phyloP scores from a whole-genome alignment of 2,113 vertebrate species.

The Chitala chitala region DNA sequence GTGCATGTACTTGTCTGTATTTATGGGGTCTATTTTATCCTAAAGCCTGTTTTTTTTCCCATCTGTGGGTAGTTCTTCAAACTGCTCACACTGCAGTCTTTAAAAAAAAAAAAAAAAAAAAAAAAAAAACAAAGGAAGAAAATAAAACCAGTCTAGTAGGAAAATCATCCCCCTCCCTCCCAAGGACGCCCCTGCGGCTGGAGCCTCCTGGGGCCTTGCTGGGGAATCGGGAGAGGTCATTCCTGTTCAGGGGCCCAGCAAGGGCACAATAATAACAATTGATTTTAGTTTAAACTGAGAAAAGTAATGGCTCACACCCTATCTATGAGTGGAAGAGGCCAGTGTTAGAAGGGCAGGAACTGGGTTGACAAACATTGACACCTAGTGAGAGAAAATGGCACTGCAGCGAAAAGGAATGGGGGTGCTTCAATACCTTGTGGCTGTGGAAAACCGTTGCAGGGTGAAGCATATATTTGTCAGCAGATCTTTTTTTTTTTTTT shows the following conservation, averaged over 20 bases:
- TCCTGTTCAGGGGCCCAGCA: slow-evolving; percentile 34
- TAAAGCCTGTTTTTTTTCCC: neutral
- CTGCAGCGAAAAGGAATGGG: no score
- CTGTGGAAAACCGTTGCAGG: no score
- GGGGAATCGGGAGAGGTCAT: slow-evolving; percentile 14
- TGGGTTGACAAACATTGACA: slow-evolving; percentile 56
- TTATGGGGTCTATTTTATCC: neutral
- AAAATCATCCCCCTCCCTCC: neutral
- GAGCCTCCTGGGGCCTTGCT: neutral
- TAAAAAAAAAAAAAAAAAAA: neutral
- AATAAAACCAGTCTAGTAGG: neutral
- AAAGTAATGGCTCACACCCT: slow-evolving; percentile 44
- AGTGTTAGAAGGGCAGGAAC: neutral
- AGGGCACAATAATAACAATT: slow-evolving; percentile 60
- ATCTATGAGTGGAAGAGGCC: neutral
- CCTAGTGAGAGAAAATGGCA: slow-evolving; percentile 34
- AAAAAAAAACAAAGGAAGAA: neutral
- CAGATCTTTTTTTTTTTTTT: no score
- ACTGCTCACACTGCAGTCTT: neutral
- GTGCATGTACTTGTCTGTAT: no score
- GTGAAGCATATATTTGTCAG: no score
- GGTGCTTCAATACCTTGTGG: no score
- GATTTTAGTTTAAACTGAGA: slow-evolving; percentile 56
- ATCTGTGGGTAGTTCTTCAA: neutral
- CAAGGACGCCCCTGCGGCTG: neutral